phyloP scores from a whole-genome alignment of 1,140 invertebrate genomes.

The Maniola jurtina region DNA sequence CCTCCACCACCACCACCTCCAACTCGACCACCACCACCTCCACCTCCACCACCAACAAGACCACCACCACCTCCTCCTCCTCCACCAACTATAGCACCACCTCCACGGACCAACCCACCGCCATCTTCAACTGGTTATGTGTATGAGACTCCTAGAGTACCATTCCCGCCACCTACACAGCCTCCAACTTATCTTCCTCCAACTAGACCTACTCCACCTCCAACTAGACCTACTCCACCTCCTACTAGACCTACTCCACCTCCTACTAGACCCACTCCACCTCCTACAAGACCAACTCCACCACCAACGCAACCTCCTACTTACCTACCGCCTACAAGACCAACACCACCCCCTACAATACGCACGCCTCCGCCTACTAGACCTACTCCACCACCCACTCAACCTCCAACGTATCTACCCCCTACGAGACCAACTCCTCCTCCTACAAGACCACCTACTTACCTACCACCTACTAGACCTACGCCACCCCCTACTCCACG shows the following conservation, averaged over 20 bases:
- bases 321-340: constrained; percentile 10
- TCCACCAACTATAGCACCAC: constrained; percentile 26
- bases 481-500: neutral
- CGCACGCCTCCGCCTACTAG: neutral
- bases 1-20: constrained; percentile 2
- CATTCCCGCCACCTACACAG: neutral
- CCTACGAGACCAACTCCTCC: constrained; percentile 22
- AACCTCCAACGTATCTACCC: constrained; percentile 11
- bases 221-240: constrained; percentile 19
- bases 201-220: constrained; percentile 21
- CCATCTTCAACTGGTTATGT: constrained; percentile 12
- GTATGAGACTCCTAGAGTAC: neutral
- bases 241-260: no score
- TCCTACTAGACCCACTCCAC: constrained; percentile 18
- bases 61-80: constrained; percentile 9
- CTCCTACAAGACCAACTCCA: no score
- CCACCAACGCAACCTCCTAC: constrained; percentile 20
- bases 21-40: constrained; percentile 19
- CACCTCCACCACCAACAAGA: neutral
- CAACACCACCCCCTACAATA: constrained; percentile 14
- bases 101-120: constrained; percentile 26
- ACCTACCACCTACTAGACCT: constrained; percentile 22
- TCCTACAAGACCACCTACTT: constrained; percentile 15
- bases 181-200: constrained; percentile 18
- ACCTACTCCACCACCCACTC: constrained; percentile 21